phyloP scores from a whole-genome alignment of 2,797 vertebrate species.

The Bucorvus abyssinicus region DNA sequence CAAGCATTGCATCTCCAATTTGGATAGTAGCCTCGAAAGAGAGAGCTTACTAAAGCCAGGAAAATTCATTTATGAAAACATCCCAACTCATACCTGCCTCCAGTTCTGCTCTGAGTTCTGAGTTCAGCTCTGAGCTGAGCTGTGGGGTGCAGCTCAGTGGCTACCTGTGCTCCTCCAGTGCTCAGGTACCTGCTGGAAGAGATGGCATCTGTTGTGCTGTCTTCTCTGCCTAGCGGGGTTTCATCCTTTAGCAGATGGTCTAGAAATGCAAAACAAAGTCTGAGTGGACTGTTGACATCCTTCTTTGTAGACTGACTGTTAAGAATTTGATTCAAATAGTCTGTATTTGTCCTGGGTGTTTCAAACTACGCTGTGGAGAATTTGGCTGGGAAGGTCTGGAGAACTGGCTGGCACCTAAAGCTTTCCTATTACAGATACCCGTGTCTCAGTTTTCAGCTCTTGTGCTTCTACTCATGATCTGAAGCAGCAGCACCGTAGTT shows the following conservation, averaged over 20 bases:
- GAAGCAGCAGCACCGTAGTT: not conserved
- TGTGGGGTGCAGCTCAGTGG: not conserved
- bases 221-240: not conserved
- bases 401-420: not conserved
- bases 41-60: not conserved
- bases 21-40: not conserved
- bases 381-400: not conserved
- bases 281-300: not conserved
- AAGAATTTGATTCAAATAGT: not conserved
- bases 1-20: not conserved
- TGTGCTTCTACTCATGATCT: not conserved
- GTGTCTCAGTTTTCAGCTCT: not conserved
- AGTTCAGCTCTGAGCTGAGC: not conserved
- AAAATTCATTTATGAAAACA: not conserved
- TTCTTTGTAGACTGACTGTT: not conserved
- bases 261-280: not conserved
- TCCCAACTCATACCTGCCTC: fast-evolving
- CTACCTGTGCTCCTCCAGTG: not conserved
- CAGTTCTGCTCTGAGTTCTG: not conserved
- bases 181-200: fast-evolving
- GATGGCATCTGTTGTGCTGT: not conserved
- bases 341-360: not conserved
- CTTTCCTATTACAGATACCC: not conserved
- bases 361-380: not conserved
- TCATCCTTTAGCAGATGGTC: not conserved